Evolutionary conservation across 2,888 invertebrate genomes (phyloP), one percentile per base, ranked within the genome.

Genomic region (Cerastis leucographa): DNA sequence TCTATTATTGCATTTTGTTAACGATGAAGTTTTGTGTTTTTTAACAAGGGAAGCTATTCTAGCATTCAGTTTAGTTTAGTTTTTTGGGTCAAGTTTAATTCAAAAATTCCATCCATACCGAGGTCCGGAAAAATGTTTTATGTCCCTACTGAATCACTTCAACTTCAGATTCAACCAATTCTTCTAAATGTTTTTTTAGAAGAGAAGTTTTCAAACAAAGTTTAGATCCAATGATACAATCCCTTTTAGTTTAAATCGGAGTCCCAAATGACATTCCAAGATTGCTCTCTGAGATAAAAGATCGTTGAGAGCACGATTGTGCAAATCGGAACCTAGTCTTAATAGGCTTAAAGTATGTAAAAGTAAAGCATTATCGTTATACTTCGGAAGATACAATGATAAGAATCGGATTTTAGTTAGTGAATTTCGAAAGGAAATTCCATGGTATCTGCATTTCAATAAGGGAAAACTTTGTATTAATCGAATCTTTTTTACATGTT

Each of bases 271-370:
- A 77, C 46, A 79, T 83, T 83, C 49, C 61, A n/a, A 66, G 86
- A 87, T 86, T 54, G 44, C 70, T 68, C 46, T 35, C 66, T 35
- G 61, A 62, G 86, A 86, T 86, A 86, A 67, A 67, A 86, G 73
- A 86, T 86, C 67, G 61, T 74, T 79, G 68, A 72, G 74, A 84
- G 69, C 49, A 79, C 71, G 86, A 77, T 86, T 82, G 69, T 76
- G 81, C 69, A 73, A 75, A 83, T 86, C 73, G 74, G 72, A 72
- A 83, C 54, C 71, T 67, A 78, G 75, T 74, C 74, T 82, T 72
- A 81, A 81, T 73, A 78, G 64, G 67, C 77, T 70, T 61, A 76
- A 85, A 78, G 76, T 86, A 75, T 79, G 76, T 84, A 71, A 78
- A 75, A 76, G 74, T 81, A 67, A 72, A 74, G 56, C 80, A 44